A percentile compares a stretch with the other conserved stretches of the same genome.
These are phyloP conservation scores for Rhizoglyphus robini DNA, from an alignment of 1,140 invertebrate genomes.

Conservation along the genomic window DNA sequence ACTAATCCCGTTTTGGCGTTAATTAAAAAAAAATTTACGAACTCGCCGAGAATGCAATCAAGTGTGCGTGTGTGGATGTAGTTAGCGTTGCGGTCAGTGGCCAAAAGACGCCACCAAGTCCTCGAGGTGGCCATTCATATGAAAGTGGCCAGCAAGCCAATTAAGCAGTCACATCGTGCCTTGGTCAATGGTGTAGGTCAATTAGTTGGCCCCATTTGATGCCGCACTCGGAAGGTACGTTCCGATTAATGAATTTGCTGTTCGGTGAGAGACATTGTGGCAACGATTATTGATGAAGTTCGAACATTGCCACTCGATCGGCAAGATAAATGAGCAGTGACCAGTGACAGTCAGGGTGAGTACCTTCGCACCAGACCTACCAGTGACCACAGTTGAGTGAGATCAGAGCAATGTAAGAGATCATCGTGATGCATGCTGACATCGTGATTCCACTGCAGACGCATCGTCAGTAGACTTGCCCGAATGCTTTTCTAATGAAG, in stretches of 20 bases:
- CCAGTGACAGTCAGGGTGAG: not conserved
- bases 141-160: not conserved
- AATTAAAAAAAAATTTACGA: not conserved
- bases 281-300: conserved; percentile 7
- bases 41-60: not conserved
- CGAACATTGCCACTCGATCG: conserved; percentile 13
- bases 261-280: not conserved
- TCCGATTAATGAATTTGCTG: no score
- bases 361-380: not conserved
- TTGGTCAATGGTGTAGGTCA: conserved; percentile 1
- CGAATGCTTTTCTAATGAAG: not conserved
- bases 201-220: not conserved
- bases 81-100: not conserved
- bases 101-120: not conserved
- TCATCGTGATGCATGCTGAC: no score
- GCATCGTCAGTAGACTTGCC: no score
- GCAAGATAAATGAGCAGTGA: not conserved
- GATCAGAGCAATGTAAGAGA: not conserved
- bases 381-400: not conserved
- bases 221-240: no score
- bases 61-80: not conserved
- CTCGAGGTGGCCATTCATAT: not conserved
- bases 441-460: not conserved
- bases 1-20: conserved; percentile 8
- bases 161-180: conserved; percentile 12